A percentile compares a stretch with the other conserved stretches of the same genome.
These are phyloP conservation scores for Brenthis ino DNA, from an alignment of 2,888 invertebrate genomes.

Conservation along the genomic window DNA sequence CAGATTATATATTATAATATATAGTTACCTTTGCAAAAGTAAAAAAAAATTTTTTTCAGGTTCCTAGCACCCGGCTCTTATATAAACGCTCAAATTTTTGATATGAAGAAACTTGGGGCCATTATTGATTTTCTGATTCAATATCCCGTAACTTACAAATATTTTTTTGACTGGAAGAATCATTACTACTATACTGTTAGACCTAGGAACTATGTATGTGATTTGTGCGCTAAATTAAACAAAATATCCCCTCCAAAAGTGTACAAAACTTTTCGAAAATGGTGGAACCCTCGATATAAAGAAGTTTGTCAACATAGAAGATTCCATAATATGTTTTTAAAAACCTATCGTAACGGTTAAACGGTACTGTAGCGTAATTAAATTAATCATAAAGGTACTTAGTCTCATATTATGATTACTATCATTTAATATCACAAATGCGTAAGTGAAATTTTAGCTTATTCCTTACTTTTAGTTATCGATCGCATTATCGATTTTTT, in stretches of 20 bases:
- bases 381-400: too few species aligned
- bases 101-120: conserved; percentile 62
- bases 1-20: not conserved
- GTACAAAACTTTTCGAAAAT: conserved; percentile 53
- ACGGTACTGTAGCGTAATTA: not conserved
- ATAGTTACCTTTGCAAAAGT: not conserved
- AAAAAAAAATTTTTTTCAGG: conserved; percentile 49
- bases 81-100: conserved; percentile 57
- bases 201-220: conserved; percentile 56
- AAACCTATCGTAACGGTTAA: not conserved
- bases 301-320: conserved; percentile 49
- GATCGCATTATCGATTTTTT: too few species aligned
- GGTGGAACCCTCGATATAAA: conserved; percentile 64
- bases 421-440: too few species aligned
- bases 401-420: too few species aligned
- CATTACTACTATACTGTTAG: conserved; percentile 59
- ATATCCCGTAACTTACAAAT: conserved; percentile 55
- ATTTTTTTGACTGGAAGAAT: conserved; percentile 70
- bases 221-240: conserved; percentile 61
- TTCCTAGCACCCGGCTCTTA: conserved; percentile 69
- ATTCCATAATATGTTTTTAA: conserved; percentile 40
- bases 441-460: too few species aligned
- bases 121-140: conserved; percentile 64
- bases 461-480: too few species aligned
- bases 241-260: conserved; percentile 34